These are phyloP conservation scores for Pelusios castaneus DNA, from an alignment of 2,113 vertebrate genomes.

Conservation along the genomic window DNA sequence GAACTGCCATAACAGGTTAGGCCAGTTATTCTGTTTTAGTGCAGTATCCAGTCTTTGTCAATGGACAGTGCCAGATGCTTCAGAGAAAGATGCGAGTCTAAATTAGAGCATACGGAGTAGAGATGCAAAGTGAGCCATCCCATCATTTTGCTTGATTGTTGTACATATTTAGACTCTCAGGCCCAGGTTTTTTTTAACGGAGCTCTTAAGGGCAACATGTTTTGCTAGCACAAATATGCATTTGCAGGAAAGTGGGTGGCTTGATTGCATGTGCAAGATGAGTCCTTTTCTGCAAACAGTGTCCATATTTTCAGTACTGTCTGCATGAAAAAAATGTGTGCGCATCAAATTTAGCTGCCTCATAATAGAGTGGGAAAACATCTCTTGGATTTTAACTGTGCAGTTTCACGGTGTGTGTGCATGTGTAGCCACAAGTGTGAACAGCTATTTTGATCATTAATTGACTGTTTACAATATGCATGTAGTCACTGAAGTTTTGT, in stretches of 20 bases:
- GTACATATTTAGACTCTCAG: not conserved
- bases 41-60: not conserved
- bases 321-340: not conserved
- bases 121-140: not conserved
- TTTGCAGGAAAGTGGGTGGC: not conserved
- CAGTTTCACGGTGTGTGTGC: too few relatives aligned
- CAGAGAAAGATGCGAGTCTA: not conserved
- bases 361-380: accelerated
- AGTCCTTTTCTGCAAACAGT: not conserved
- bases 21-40: not conserved
- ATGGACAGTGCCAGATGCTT: not conserved
- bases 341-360: not conserved
- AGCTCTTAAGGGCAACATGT: not conserved
- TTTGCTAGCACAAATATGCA: not conserved
- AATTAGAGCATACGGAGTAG: not conserved
- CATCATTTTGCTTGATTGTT: not conserved
- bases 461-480: not conserved
- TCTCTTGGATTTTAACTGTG: too few relatives aligned
- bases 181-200: not conserved
- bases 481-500: not conserved
- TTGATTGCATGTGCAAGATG: not conserved
- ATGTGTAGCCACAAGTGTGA: not conserved
- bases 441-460: not conserved
- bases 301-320: not conserved
- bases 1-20: not conserved